A percentile compares a stretch with the other conserved stretches of the same genome.
Conservation (phyloP, 2,797 vertebrate genomes). For the Mormyrus hasselquistii region DNA sequence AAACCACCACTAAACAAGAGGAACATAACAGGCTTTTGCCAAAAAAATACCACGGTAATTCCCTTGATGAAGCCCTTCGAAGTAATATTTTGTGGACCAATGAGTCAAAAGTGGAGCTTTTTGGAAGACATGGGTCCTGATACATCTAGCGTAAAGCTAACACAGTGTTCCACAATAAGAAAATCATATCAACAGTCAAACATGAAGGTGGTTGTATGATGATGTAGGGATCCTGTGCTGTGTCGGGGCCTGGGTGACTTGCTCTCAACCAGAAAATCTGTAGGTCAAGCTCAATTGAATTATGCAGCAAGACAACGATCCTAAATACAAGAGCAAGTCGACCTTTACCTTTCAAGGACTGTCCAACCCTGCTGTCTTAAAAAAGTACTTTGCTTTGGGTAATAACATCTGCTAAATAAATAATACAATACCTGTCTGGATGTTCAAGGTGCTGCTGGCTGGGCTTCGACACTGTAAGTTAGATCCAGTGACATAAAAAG, state of each 20-base stretch:
- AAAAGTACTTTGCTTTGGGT: conserved; percentile 18
- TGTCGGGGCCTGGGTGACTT: not conserved
- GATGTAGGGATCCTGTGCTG: not conserved
- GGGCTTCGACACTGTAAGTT: conserved; percentile 48
- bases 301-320: not conserved
- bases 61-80: not conserved
- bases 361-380: not conserved
- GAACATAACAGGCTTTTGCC: not conserved
- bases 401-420: not conserved
- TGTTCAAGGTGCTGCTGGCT: conserved; percentile 35
- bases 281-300: not conserved
- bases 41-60: not conserved
- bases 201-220: not conserved
- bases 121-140: not conserved
- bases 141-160: not conserved
- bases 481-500: conserved; percentile 24
- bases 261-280: not conserved
- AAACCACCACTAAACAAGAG: not conserved
- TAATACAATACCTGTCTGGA: conserved; percentile 14
- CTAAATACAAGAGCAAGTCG: not conserved
- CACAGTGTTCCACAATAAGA: not conserved
- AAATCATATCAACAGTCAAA: not conserved
- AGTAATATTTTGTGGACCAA: not conserved
- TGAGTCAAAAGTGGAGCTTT: not conserved
- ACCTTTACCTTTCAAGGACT: not conserved